Conservation (phyloP, 2,888 invertebrate species). For the Bombylius discolor region DNA sequence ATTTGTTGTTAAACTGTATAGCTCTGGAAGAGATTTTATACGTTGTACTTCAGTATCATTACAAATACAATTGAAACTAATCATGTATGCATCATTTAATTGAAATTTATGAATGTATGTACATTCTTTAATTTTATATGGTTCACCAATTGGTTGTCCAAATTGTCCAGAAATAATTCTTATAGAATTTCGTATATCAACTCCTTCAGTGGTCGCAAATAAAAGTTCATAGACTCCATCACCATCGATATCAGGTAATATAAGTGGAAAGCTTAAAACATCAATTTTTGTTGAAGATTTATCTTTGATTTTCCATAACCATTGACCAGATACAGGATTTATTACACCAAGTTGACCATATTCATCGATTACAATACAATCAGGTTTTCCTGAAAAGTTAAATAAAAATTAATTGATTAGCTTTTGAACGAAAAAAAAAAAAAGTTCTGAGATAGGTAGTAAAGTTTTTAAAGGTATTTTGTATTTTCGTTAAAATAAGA, state of each 20-base stretch:
- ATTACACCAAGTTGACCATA: slow-evolving; percentile 50
- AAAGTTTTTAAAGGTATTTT: too few species aligned
- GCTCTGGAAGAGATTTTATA: slow-evolving; percentile 34
- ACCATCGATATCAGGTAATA: slow-evolving; percentile 57
- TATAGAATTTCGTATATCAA: slow-evolving; percentile 45
- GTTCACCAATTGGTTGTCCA: slow-evolving; percentile 52
- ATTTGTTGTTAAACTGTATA: slow-evolving; percentile 36
- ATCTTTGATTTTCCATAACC: slow-evolving; percentile 39
- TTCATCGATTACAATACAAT: slow-evolving; percentile 62
- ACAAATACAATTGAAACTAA: slow-evolving; percentile 47
- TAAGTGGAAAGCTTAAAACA: slow-evolving; percentile 53
- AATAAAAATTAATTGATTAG: background rate
- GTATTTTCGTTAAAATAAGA: too few species aligned
- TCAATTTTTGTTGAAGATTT: slow-evolving; percentile 36
- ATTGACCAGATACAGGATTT: slow-evolving; percentile 46
- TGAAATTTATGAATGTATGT: slow-evolving; percentile 44
- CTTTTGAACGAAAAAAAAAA: too few species aligned
- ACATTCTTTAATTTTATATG: slow-evolving; percentile 46
- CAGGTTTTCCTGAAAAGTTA: slow-evolving; percentile 36
- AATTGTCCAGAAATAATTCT: slow-evolving; percentile 57
- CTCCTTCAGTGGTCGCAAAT: slow-evolving; percentile 42
- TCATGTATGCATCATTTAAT: slow-evolving; percentile 39
- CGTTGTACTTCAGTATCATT: slow-evolving; percentile 44
- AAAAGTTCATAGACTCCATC: slow-evolving; percentile 59
- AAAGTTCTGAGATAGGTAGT: too few species aligned